Evolutionary conservation across 1,140 invertebrate genomes (phyloP).

Genomic region (Anoplolepis gracilipes): DNA sequence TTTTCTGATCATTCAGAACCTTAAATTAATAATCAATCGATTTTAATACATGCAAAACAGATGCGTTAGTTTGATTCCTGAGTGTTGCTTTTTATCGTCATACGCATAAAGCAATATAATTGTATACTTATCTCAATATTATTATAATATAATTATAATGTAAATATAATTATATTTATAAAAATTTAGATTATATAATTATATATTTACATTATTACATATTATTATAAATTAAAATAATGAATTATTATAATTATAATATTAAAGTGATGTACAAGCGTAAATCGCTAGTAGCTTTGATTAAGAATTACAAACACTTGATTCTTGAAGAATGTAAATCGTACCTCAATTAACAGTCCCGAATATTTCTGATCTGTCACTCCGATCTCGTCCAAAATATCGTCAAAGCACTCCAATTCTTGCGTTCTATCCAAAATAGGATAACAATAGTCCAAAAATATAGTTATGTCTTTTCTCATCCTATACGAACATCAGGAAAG

Average conservation of each 20-base stretch:
- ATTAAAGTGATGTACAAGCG: background rate
- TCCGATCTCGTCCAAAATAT: constrained; percentile 78
- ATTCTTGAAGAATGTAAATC: background rate
- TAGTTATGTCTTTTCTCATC: background rate
- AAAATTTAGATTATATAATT: background rate
- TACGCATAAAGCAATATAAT: background rate
- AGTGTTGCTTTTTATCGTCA: background rate
- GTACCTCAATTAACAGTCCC: constrained; percentile 80
- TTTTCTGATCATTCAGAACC: constrained; percentile 86
- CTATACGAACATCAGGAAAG: background rate
- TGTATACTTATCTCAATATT: background rate
- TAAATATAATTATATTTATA: too few species aligned
- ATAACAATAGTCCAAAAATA: constrained; percentile 57
- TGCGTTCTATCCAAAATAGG: constrained; percentile 77
- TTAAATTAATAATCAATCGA: constrained; percentile 68
- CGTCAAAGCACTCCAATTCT: constrained; percentile 78
- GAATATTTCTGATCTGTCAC: constrained; percentile 73
- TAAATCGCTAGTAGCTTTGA: too few species aligned
- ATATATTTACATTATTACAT: background rate
- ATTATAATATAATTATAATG: background rate
- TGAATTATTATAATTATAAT: background rate
- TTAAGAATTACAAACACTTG: background rate
- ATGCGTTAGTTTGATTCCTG: background rate
- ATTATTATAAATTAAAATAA: background rate
- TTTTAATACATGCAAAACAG: background rate